Evolutionary conservation across 1,140 invertebrate species (phyloP), one percentile per base, ranked within the genome.

Genomic region (Drosophila grimshawi): DNA sequence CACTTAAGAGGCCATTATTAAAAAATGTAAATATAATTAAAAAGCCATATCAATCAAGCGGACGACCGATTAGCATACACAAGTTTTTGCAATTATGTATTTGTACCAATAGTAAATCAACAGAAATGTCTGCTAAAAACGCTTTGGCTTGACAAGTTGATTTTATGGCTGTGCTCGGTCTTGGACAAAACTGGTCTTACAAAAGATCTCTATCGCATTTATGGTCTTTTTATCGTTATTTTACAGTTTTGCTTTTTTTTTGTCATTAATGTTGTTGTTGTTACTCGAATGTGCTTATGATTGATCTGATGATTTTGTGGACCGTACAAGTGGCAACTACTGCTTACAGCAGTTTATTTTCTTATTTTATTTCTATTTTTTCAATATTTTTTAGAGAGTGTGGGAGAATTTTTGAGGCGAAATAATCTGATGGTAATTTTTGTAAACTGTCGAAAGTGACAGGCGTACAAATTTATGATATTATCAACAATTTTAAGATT

Each of bases 21-120:
- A 88, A 83, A 88, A 83, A 83, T 88, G 83, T 88, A 88, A 88
- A 88, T 74, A 71, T 72, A 76, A 86, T 86, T 77, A 83, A 88
- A 88, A 88, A 71, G 68, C 39, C 76, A 70, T 80, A 77, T 88
- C 83, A 80, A 80, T 83, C 83, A 78, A 63, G 43, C 78, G 51
- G 51, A 72, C 79, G 46, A 83, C 83, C 73, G 69, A 86, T 86
- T 86, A 80, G 83, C 83, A 86, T 86, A 83, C 83, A 88, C 83
- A 88, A 86, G 83, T 89, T 74, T 88, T 86, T 88, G 62, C 83
- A 70, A 86, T 86, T 86, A 86, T 86, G 60, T 74, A 48, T 74
- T 53, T 64, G 75, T 64, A 86, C 65, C 67, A 70, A 86, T 76
- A 74, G 72, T 86, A 86, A 82, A 88, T 86, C 83, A 86, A 88